Conservation (phyloP, 1,140 invertebrate genomes). For the Camponotus floridanus region DNA sequence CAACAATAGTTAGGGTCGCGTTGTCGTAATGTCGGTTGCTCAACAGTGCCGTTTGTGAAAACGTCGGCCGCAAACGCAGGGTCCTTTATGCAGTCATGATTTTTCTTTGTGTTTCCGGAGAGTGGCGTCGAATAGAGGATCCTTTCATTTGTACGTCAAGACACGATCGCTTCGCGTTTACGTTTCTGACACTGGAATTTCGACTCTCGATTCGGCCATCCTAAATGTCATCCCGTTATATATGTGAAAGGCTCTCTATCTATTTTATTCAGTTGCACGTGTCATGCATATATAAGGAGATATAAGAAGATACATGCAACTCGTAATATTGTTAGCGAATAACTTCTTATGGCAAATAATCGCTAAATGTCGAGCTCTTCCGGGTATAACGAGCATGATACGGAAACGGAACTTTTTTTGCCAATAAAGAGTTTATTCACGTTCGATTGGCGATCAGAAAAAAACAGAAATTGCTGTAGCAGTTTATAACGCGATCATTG, state of each 20-base stretch:
- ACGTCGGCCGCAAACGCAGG: slow-evolving; percentile 6
- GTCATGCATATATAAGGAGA: slow-evolving; percentile 1
- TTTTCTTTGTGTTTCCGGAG: slow-evolving; percentile 52
- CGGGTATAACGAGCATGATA: not conserved
- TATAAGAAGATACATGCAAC: not conserved
- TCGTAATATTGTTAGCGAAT: not conserved
- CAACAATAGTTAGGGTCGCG: slow-evolving; percentile 16
- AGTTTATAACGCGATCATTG: not conserved
- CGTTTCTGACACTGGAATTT: slow-evolving; percentile 30
- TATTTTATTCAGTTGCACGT: slow-evolving; percentile 30
- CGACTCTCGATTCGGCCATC: slow-evolving; percentile 5
- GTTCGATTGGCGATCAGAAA: not conserved
- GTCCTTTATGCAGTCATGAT: slow-evolving; percentile 29
- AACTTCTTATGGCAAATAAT: not conserved
- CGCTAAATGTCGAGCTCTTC: not conserved
- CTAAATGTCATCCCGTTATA: slow-evolving; percentile 27
- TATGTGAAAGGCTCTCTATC: slow-evolving; percentile 50
- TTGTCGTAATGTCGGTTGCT: slow-evolving; percentile 22
- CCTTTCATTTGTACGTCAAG: slow-evolving; percentile 46
- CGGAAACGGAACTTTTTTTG: not conserved
- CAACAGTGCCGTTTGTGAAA: slow-evolving; percentile 32
- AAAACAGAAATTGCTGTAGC: not conserved
- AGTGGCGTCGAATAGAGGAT: slow-evolving; percentile 41
- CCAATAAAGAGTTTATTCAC: not conserved
- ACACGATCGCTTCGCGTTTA: slow-evolving; percentile 32